Conservation (phyloP, 2,113 vertebrate genomes). For the Sylvicapra grimmia region DNA sequence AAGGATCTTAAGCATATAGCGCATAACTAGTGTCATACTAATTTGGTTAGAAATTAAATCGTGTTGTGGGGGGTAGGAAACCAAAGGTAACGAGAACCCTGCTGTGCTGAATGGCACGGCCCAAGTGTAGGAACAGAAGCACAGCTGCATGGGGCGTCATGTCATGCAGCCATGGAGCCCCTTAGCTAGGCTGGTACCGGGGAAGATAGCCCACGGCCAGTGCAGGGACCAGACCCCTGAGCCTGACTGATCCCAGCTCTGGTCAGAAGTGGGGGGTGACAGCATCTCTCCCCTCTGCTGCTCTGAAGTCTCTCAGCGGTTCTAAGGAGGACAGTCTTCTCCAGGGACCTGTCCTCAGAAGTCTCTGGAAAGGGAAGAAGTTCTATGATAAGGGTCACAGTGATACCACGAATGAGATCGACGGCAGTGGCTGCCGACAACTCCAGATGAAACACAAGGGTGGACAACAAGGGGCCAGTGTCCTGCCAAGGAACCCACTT, state of each 20-base stretch:
- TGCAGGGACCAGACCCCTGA: neutral
- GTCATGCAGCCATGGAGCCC: neutral
- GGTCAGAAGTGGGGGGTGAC: neutral
- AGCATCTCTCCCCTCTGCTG: neutral
- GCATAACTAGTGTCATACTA: neutral
- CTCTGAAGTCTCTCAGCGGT: neutral
- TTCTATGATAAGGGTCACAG: constrained; percentile 49
- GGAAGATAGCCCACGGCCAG: neutral
- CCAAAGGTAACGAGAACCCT: neutral
- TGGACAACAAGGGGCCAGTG: constrained; percentile 58
- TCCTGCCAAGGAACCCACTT: constrained; percentile 47
- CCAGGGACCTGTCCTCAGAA: neutral
- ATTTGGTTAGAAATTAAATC: constrained; percentile 19
- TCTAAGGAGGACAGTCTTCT: neutral
- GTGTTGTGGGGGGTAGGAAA: neutral
- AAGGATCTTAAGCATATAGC: neutral
- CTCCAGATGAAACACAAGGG: constrained; percentile 66
- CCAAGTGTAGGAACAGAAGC: neutral
- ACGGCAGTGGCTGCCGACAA: constrained; percentile 56
- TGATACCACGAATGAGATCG: constrained; percentile 42
- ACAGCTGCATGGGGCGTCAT: rapidly evolving
- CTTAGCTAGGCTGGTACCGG: neutral
- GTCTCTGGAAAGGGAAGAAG: constrained; percentile 30
- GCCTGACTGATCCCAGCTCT: neutral
- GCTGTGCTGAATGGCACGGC: neutral